A percentile compares a stretch with the other conserved stretches of the same genome.
These are phyloP conservation scores for Dolichoris vasculosae DNA, from an alignment of 1,140 invertebrate genomes.

Conservation along the genomic window DNA sequence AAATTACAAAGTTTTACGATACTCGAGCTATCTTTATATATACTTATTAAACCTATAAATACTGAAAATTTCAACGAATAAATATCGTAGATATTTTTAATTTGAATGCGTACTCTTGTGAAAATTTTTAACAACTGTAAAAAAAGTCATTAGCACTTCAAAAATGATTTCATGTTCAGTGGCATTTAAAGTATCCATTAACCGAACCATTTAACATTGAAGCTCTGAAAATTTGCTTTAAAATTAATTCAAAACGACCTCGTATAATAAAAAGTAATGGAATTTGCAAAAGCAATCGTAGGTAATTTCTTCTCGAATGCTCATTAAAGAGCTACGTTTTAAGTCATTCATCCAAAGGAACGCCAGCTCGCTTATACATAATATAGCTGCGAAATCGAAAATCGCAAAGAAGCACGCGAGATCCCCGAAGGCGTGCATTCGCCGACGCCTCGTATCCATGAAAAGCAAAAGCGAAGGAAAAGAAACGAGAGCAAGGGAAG, in stretches of 20 bases:
- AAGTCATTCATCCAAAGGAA: neutral
- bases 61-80: neutral
- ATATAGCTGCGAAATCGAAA: neutral
- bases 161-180: neutral
- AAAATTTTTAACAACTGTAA: neutral
- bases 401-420: constrained; percentile 28
- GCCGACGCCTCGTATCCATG: neutral
- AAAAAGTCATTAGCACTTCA: neutral
- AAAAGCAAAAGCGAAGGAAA: neutral
- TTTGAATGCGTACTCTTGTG: neutral
- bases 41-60: neutral
- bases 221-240: neutral
- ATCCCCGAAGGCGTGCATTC: neutral
- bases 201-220: too few species aligned
- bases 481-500: neutral
- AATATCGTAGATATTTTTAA: neutral
- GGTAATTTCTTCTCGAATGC: neutral
- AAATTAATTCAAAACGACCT: constrained; percentile 16
- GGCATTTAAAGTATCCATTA: neutral
- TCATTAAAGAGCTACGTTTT: neutral
- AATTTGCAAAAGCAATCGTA: neutral
- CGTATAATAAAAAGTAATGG: constrained; percentile 19
- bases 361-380: neutral
- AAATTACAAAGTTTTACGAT: neutral
- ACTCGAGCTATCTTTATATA: neutral